Evolutionary conservation across 1,140 invertebrate species (phyloP), one percentile per base, ranked within the genome.

Genomic region (Agrilus planipennis): DNA sequence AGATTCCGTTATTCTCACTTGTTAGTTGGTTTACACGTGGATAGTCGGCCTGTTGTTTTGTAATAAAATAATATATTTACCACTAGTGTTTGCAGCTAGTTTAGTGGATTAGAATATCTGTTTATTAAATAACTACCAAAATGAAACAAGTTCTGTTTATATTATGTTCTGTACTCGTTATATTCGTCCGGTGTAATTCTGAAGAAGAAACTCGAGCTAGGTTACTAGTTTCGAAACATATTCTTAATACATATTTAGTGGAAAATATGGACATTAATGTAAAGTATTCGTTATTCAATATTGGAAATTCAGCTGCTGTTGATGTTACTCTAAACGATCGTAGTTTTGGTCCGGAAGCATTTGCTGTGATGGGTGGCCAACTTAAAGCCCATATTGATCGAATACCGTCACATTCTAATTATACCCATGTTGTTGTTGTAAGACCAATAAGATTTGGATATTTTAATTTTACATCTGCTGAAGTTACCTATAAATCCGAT

Each of bases 201-300:
- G 79, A 83, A 38, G 82, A 85, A 51, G 76, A 78, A 47, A 71
- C 72, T 34, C 68, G 72, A 35, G 84, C 86, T 12, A 72, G 77
- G 49, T 63, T 90, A 29, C 64, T 90, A 34, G 76, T 89, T 11
- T 84, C 83, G 3, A 90, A 90, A 67, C 83, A 88, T 66, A 81
- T 98, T 54, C 71, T 97, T n/a, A 98, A 97, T 57, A 92, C 88
- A 69, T 98, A 96, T 62, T 69, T 98, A 36, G 93, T 99, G n/a
- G 93, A 99, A 72, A 84, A 86, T 58, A 90, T 91, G 79, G 94
- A 99, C 63, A 81, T 97, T 52, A 75, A 97, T 50, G 82, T 98
- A 27, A 89, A 94, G 70, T 89, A 89, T 53, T 84, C 83, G 14
- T 66, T 89, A 32, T 84, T 79, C 60, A 90, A 91, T 61, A 77